Conservation (phyloP, 2,113 vertebrate genomes). For the Mellivora capensis region DNA sequence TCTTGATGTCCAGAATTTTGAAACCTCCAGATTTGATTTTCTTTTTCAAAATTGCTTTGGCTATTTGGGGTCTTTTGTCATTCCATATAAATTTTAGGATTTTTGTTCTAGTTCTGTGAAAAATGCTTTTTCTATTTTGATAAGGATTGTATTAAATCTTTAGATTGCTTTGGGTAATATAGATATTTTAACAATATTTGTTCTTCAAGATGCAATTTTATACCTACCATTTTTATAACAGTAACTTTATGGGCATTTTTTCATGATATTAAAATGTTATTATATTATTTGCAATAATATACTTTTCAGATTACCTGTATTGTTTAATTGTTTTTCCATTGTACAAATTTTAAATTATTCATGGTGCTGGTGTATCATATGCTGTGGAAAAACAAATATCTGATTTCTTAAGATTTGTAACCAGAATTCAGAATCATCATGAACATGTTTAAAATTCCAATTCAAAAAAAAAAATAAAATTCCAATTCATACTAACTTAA, state of each 20-base stretch:
- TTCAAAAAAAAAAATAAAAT: conserved; percentile 17
- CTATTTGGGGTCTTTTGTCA: neutral
- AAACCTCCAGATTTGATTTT: neutral
- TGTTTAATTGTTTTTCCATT: neutral
- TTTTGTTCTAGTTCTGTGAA: neutral
- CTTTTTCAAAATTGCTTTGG: neutral
- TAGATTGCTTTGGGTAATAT: neutral
- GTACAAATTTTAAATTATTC: neutral
- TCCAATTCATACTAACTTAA: neutral
- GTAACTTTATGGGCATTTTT: neutral
- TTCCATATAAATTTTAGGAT: neutral
- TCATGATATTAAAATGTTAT: neutral
- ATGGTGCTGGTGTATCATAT: neutral
- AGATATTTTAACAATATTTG: neutral
- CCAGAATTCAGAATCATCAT: neutral
- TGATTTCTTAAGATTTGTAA: neutral
- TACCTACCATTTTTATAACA: neutral
- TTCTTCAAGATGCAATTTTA: neutral
- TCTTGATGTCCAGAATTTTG: neutral
- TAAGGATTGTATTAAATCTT: neutral
- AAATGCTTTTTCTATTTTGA: neutral
- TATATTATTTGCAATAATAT: neutral
- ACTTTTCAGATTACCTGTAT: neutral
- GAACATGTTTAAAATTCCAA: neutral
- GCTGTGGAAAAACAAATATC: neutral